Base-by-base conservation (phyloP, 2,797 vertebrate species). In the Argyrosomus regius region DNA sequence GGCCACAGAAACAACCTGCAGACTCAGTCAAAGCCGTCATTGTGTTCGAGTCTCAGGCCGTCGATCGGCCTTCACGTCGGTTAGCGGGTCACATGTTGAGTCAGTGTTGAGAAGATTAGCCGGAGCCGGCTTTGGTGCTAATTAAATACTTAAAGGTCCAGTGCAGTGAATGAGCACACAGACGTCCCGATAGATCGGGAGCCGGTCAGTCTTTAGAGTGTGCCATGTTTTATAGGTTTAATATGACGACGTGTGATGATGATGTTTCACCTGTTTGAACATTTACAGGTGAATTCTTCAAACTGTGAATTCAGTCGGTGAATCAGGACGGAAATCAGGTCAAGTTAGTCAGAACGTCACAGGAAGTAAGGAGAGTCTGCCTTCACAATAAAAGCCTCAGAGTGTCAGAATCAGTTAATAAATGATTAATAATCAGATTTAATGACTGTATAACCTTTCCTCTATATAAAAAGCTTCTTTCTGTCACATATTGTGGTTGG, bases 11-110 rank as follows among this genome's bases (percentile, higher is more conserved):
- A 6, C 31, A 1, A 31, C 31, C 31, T 31, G 31, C 31, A 31
- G 31, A 31, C 31, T 31, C 35, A 79, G 54, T 81, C 81, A 87
- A 84, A 86, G 81, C 83, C 68, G 80, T 49, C 67, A 76, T 89
- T 85, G 86, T 81, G 77, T 92, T 73, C 72, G 71, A 88, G 73
- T 74, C 80, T 76, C 46, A 5, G 73, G 85, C 88, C 64, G 82
- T 85, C 92, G 91, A 94, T 92, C 80, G 85, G 91, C 69, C 85
- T 86, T 83, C 85, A 84, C 86, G 65, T 83, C 75, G 86, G 92
- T 75, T 89, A 89, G 65, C 79, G 72, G 88, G 92, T 95, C 94
- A 95, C 93, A 93, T 95, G 94, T 93, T 94, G 90, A 94, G 91
- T 91, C 91, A 89, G 90, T 91, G 90, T 93, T 90, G 89, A 92